phyloP scores from a whole-genome alignment of 92 coral and sea anemone species.

The Epizoanthus fatuus region DNA sequence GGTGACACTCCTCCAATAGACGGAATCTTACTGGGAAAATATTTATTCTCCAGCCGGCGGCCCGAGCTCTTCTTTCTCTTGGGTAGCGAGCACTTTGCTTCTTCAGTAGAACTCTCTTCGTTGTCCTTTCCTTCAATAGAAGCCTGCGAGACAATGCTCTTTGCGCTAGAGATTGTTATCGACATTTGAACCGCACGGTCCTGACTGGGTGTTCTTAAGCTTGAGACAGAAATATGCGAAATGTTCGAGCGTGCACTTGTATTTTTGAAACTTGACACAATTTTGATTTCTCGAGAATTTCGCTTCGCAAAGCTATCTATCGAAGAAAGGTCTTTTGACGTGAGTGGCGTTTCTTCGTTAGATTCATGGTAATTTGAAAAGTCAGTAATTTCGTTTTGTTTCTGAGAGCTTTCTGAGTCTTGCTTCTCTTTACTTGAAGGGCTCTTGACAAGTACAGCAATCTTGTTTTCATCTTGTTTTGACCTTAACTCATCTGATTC shows the following conservation, averaged over 20 bases:
- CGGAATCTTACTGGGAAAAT: slow-evolving; percentile 17
- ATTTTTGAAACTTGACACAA: slow-evolving; percentile 1
- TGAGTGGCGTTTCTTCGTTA: neutral
- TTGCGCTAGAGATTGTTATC: slow-evolving; percentile 31
- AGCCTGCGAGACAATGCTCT: slow-evolving; percentile 37
- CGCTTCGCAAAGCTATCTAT: neutral
- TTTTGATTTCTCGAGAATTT: neutral
- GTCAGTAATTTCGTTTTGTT: neutral
- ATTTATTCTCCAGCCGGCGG: neutral
- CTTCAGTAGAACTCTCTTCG: neutral
- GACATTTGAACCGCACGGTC: neutral
- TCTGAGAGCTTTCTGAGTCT: neutral
- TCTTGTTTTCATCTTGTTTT: neutral
- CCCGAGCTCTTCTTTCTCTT: slow-evolving; percentile 33
- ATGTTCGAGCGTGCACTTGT: slow-evolving; percentile 13
- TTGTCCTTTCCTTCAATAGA: slow-evolving; percentile 1
- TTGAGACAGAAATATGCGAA: slow-evolving; percentile 38
- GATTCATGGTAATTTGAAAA: neutral
- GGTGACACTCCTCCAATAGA: slow-evolving; percentile 17
- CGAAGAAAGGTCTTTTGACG: slow-evolving; percentile 4
- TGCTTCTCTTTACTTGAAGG: neutral
- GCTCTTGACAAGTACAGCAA: neutral
- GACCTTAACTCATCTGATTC: neutral
- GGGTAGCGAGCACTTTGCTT: slow-evolving; percentile 1
- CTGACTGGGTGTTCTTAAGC: slow-evolving; percentile 25